These are phyloP conservation scores for Crypturellus tataupa DNA, from an alignment of 2,797 vertebrate genomes.

Conservation along the genomic window DNA sequence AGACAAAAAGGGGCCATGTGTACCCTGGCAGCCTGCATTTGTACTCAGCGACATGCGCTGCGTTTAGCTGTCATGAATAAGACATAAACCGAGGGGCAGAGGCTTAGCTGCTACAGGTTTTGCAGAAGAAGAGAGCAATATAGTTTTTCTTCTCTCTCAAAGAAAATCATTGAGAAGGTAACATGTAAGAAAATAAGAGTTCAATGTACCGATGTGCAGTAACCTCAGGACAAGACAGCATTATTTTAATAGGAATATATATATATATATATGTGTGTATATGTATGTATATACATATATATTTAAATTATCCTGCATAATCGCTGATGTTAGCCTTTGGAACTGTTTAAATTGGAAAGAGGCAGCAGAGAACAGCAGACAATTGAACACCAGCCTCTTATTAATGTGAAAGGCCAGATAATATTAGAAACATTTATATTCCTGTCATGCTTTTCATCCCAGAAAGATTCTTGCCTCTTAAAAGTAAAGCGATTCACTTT, in stretches of 20 bases:
- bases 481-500: not conserved
- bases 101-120: fast-evolving
- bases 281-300: not conserved
- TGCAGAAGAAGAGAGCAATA: not conserved
- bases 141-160: not conserved
- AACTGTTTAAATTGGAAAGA: not conserved
- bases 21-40: not conserved
- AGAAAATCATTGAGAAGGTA: not conserved
- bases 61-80: not conserved
- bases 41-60: not conserved
- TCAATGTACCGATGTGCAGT: not conserved
- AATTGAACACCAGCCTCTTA: not conserved
- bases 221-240: not conserved
- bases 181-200: not conserved
- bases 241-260: not conserved
- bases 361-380: not conserved
- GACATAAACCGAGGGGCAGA: not conserved
- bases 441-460: not conserved
- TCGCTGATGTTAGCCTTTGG: not conserved
- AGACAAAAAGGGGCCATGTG: not conserved
- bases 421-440: not conserved
- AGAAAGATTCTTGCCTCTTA: not conserved
- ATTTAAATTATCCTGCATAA: not conserved
- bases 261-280: not conserved
- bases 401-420: not conserved